A percentile compares a stretch with the other conserved stretches of the same genome.
phyloP scores from a whole-genome alignment of 2,888 invertebrate genomes.

The Micropterix aruncella region DNA sequence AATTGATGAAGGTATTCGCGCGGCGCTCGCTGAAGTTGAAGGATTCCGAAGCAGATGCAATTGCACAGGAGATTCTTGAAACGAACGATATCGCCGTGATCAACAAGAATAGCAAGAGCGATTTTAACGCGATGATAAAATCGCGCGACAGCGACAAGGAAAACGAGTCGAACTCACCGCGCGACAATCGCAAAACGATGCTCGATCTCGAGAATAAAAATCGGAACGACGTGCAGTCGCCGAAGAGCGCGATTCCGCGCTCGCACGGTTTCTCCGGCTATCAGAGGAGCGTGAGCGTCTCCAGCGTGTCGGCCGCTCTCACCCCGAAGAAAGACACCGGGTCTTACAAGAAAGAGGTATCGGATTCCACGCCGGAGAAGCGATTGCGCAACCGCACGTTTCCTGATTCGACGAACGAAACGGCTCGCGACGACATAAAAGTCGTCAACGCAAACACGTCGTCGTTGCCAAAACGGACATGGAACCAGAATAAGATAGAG shows the following conservation, averaged over 20 bases:
- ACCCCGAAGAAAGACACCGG: slow-evolving; percentile 24
- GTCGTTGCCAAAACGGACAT: slow-evolving; percentile 21
- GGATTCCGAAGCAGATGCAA: slow-evolving; percentile 46
- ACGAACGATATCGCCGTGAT: slow-evolving; percentile 22
- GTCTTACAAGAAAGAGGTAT: slow-evolving; percentile 37
- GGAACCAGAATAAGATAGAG: slow-evolving; percentile 20
- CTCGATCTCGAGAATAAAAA: slow-evolving; percentile 1
- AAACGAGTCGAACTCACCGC: slow-evolving; percentile 41
- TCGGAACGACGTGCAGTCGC: slow-evolving; percentile 10
- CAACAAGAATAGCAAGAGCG: slow-evolving; percentile 28
- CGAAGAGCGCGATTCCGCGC: slow-evolving; percentile 4
- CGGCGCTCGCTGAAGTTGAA: slow-evolving; percentile 68
- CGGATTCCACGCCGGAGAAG: slow-evolving; percentile 36
- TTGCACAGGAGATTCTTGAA: slow-evolving; percentile 42
- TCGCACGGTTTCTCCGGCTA: slow-evolving; percentile 18
- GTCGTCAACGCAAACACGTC: slow-evolving; percentile 30
- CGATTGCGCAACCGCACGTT: slow-evolving; percentile 34
- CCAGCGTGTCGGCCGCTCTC: slow-evolving; percentile 18
- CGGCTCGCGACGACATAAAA: slow-evolving; percentile 24
- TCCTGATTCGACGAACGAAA: slow-evolving; percentile 33
- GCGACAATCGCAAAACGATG: slow-evolving; percentile 23
- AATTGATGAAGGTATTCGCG: slow-evolving; percentile 71
- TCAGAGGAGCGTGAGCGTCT: slow-evolving; percentile 32
- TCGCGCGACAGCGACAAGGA: slow-evolving; percentile 62
- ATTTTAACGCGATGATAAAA: slow-evolving; percentile 38